These are phyloP conservation scores for Polypedilum pembai DNA, from an alignment of 1,140 invertebrate genomes.

Conservation along the genomic window DNA sequence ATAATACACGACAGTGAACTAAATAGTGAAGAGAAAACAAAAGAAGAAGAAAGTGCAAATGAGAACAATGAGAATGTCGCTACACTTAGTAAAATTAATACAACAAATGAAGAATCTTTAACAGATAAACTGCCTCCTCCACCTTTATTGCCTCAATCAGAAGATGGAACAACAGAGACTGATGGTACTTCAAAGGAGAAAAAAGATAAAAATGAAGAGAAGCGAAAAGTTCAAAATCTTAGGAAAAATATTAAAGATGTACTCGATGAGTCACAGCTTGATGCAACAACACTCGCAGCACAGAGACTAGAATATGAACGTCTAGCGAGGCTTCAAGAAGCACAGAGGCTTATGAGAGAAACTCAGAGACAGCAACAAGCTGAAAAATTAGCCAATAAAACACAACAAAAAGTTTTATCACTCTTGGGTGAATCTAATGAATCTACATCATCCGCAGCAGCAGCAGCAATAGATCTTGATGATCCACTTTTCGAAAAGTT, in stretches of 20 bases:
- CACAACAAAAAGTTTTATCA: conserved; percentile 58
- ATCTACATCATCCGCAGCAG: not conserved
- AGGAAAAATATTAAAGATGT: conserved; percentile 83
- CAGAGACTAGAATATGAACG: conserved; percentile 88
- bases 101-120: too few relatives aligned
- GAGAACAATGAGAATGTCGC: too few relatives aligned
- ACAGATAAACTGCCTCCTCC: too few relatives aligned
- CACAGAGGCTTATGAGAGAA: conserved; percentile 70
- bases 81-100: too few relatives aligned
- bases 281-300: conserved; percentile 83
- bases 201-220: conserved; percentile 44
- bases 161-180: not conserved
- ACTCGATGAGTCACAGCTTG: conserved; percentile 84
- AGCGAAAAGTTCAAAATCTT: conserved; percentile 59
- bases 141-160: not conserved
- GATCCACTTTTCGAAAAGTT: conserved; percentile 48
- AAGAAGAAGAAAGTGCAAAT: too few relatives aligned
- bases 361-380: conserved; percentile 39
- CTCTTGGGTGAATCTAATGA: conserved; percentile 55
- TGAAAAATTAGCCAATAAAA: conserved; percentile 49
- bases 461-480: conserved; percentile 14
- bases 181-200: conserved; percentile 31
- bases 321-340: conserved; percentile 71
- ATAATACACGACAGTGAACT: too few relatives aligned
- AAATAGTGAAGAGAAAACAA: too few relatives aligned